Conservation (phyloP, 2,888 invertebrate genomes). For the Eilema depressum region DNA sequence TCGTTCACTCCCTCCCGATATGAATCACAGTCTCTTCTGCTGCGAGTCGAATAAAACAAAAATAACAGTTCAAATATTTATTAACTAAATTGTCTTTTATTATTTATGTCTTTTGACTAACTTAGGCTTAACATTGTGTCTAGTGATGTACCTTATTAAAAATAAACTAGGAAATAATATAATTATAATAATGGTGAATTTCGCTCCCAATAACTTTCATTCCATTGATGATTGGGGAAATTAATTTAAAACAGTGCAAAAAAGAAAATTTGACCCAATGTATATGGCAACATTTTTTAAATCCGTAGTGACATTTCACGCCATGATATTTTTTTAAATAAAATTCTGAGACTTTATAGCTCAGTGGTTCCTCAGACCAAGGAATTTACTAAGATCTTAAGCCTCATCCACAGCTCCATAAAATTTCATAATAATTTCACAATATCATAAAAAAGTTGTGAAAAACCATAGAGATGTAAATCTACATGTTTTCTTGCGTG, state of each 20-base stretch:
- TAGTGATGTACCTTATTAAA: constrained; percentile 43
- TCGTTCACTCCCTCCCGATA: neutral
- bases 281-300: neutral
- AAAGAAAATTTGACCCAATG: neutral
- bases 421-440: too few relatives aligned
- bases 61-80: constrained; percentile 48
- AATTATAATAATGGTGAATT: constrained; percentile 9
- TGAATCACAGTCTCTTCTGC: too few relatives aligned
- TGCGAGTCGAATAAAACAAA: constrained; percentile 28
- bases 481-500: too few relatives aligned
- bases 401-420: too few relatives aligned
- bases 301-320: constrained; percentile 5
- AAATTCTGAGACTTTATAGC: neutral
- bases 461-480: too few relatives aligned
- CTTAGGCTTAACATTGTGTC: constrained; percentile 41
- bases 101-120: constrained; percentile 59
- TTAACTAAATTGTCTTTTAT: constrained; percentile 60
- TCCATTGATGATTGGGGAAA: neutral
- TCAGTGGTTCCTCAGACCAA: neutral
- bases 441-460: too few relatives aligned
- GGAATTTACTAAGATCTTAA: neutral
- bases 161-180: constrained; percentile 14
- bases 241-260: constrained; percentile 1
- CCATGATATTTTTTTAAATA: neutral
- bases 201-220: constrained; percentile 10